A percentile compares a stretch with the other conserved stretches of the same genome.
Conservation (phyloP, 2,888 invertebrate species). For the Proisotoma minuta region DNA sequence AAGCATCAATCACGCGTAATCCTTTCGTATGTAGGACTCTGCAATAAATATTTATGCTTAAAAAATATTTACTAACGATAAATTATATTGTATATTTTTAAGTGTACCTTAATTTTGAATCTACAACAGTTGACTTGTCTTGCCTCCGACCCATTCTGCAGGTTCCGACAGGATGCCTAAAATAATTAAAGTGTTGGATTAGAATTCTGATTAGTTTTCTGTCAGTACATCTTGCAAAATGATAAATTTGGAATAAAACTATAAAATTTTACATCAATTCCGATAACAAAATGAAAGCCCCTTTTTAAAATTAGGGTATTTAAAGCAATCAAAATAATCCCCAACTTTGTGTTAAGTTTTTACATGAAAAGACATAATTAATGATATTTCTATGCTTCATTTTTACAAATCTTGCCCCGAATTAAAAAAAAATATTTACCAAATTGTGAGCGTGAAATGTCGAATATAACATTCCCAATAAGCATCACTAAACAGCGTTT, state of each 20-base stretch:
- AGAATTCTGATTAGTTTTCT: not conserved
- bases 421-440: too few relatives aligned
- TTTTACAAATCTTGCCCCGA: too few relatives aligned
- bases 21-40: conserved; percentile 8
- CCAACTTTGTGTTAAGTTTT: not conserved
- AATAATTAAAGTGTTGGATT: not conserved
- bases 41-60: not conserved
- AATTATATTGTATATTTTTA: not conserved
- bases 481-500: not conserved
- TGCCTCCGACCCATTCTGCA: conserved; percentile 12
- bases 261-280: too few relatives aligned
- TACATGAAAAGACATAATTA: not conserved
- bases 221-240: too few relatives aligned
- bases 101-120: conserved; percentile 10
- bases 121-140: conserved; percentile 11
- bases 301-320: too few relatives aligned
- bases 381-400: too few relatives aligned
- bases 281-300: too few relatives aligned
- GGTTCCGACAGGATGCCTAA: conserved; percentile 15
- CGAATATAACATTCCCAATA: conserved; percentile 21
- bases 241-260: too few relatives aligned
- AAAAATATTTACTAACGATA: too few relatives aligned
- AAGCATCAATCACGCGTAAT: conserved; percentile 28
- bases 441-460: conserved; percentile 9
- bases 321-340: too few relatives aligned